Percentiles rank a stretch among this genome's conserved stretches.
Evolutionary conservation across 2,888 invertebrate genomes (phyloP).

Genomic region (Rambutsinella grinnellia): DNA sequence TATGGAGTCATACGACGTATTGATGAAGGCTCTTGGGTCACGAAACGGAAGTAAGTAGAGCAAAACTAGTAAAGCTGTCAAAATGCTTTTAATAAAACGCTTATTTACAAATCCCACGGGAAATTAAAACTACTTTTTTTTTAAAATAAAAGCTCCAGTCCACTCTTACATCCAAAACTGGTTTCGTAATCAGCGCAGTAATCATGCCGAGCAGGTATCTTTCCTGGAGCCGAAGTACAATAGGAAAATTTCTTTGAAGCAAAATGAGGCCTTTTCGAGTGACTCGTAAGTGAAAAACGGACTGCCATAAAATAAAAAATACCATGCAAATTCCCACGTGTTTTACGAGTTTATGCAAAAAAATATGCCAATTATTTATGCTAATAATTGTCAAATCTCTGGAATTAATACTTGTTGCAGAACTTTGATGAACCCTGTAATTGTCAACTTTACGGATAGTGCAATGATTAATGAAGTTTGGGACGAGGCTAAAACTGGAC

Average conservation of each 20-base stretch:
- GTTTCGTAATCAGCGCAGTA: constrained; percentile 27
- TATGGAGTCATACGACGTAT: constrained; percentile 21
- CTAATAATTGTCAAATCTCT: background rate
- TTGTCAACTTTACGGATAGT: constrained; percentile 27
- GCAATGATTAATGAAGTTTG: background rate
- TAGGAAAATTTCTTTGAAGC: constrained; percentile 16
- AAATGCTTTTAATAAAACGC: too few relatives aligned
- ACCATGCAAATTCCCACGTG: background rate
- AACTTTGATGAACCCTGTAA: constrained; percentile 10
- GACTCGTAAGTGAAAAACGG: background rate
- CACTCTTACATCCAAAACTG: constrained; percentile 31
- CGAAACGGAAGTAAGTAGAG: constrained; percentile 41
- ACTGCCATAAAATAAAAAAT: background rate
- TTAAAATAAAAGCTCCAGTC: constrained; percentile 18
- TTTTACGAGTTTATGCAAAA: background rate
- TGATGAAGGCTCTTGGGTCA: constrained; percentile 36
- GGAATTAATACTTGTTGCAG: background rate
- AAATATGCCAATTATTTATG: background rate
- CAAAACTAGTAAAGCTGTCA: too few relatives aligned
- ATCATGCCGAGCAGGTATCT: background rate
- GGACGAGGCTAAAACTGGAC: background rate
- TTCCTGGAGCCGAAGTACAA: constrained; percentile 26
- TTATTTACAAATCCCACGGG: too few relatives aligned
- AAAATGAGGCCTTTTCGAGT: background rate
- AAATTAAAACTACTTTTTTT: background rate